phyloP scores from a whole-genome alignment of 2,888 invertebrate genomes.

The Drosophila nr. perissopoda region DNA sequence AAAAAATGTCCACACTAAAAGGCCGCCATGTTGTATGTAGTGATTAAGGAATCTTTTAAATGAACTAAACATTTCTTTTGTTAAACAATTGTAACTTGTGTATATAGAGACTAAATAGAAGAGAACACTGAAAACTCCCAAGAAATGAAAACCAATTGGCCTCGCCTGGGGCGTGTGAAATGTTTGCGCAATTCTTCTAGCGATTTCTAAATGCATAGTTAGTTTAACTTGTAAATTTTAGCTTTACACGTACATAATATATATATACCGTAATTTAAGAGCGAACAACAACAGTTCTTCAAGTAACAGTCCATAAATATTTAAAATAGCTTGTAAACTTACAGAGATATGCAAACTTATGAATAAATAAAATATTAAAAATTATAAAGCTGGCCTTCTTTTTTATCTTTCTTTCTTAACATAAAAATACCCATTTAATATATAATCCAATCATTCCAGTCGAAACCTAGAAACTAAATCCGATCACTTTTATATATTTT shows the following conservation, averaged over 20 bases:
- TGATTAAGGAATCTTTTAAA: conserved; percentile 61
- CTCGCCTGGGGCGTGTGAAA: conserved; percentile 57
- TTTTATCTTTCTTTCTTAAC: background rate
- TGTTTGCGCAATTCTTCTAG: conserved; percentile 53
- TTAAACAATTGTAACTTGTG: conserved; percentile 72
- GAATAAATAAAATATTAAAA: conserved; percentile 66
- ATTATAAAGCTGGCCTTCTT: background rate
- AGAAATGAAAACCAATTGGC: conserved; percentile 37
- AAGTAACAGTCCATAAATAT: conserved; percentile 76
- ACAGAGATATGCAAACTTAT: conserved; percentile 68
- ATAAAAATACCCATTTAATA: background rate
- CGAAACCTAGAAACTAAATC: background rate
- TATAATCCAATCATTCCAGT: background rate
- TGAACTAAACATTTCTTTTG: conserved; percentile 43
- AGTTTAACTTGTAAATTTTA: conserved; percentile 82
- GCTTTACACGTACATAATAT: conserved; percentile 72
- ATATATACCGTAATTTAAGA: conserved; percentile 47
- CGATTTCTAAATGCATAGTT: conserved; percentile 71
- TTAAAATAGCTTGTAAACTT: conserved; percentile 73
- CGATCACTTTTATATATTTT: background rate
- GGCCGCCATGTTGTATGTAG: conserved; percentile 75
- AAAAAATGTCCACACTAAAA: conserved; percentile 35
- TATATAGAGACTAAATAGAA: conserved; percentile 62
- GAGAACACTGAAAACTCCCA: conserved; percentile 51
- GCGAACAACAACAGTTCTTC: conserved; percentile 60